Conservation (phyloP, 2,797 vertebrate species). For the Phoebastria nigripes region DNA sequence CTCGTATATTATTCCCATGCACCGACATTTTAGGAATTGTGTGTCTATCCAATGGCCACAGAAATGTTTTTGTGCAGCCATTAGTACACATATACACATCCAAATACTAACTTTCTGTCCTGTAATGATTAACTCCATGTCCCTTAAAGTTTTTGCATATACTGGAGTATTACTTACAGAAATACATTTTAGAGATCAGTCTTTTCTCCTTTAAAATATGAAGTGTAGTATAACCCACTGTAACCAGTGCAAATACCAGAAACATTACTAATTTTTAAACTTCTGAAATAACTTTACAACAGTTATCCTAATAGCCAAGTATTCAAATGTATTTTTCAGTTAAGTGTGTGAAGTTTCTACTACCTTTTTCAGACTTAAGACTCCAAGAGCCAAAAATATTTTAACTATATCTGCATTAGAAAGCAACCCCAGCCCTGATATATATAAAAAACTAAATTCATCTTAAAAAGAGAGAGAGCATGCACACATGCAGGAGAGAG, state of each 20-base stretch:
- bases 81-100: background rate
- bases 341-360: background rate
- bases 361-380: background rate
- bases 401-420: background rate
- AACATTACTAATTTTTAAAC: background rate
- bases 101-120: background rate
- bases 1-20: background rate
- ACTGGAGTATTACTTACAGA: background rate
- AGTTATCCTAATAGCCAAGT: background rate
- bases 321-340: background rate
- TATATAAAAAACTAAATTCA: background rate
- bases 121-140: background rate
- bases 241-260: background rate
- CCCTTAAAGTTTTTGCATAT: background rate
- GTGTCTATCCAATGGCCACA: background rate
- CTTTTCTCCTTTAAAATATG: background rate
- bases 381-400: background rate
- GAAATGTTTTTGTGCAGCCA: background rate
- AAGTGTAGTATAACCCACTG: background rate
- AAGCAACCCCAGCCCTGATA: background rate
- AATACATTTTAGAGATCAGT: background rate
- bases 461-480: background rate
- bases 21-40: background rate
- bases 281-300: background rate
- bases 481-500: background rate